Evolutionary conservation across 2,888 invertebrate genomes (phyloP).

Genomic region (Aleiodes leptofemur): DNA sequence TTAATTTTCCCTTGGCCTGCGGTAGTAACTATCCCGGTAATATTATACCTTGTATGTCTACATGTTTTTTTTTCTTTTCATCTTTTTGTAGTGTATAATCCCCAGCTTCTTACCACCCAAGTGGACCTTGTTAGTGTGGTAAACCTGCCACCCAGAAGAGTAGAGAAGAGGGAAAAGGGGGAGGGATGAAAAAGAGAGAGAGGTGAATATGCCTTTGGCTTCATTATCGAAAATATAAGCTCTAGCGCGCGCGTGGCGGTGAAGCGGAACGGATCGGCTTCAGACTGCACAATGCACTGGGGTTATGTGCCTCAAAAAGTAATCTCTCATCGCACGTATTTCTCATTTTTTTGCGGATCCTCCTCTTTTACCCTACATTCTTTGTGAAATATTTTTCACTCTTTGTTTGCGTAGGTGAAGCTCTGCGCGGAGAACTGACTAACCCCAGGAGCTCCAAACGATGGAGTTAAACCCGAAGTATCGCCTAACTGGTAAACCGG

Average conservation of each 20-base stretch:
- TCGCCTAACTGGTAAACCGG: slow-evolving; percentile 43
- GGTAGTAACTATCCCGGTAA: slow-evolving; percentile 34
- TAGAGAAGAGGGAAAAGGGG: slow-evolving; percentile 26
- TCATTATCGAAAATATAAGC: slow-evolving; percentile 65
- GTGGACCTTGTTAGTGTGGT: slow-evolving; percentile 71
- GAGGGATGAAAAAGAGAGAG: slow-evolving; percentile 25
- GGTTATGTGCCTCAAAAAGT: slow-evolving; percentile 7
- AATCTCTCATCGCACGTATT: slow-evolving; percentile 4
- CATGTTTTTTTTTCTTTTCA: slow-evolving; percentile 2
- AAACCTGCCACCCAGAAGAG: slow-evolving; percentile 65
- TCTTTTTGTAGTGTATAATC: background rate
- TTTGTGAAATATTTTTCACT: slow-evolving; percentile 13
- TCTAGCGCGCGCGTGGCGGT: slow-evolving; percentile 41
- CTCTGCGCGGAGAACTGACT: slow-evolving; percentile 31
- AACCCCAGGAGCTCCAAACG: slow-evolving; percentile 47
- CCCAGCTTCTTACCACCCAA: slow-evolving; percentile 66
- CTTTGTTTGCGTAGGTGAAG: slow-evolving; percentile 31
- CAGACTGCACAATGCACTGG: slow-evolving; percentile 37
- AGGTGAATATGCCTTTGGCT: slow-evolving; percentile 55
- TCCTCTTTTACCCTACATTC: background rate
- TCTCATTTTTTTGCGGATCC: slow-evolving; percentile 17
- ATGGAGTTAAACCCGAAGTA: slow-evolving; percentile 51
- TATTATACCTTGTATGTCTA: slow-evolving; percentile 29
- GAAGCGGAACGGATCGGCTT: slow-evolving; percentile 48
- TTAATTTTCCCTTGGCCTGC: slow-evolving; percentile 33